Conservation (phyloP, 35 echinoderm and acorn worm genomes). For the Ophioderma brevispina region DNA sequence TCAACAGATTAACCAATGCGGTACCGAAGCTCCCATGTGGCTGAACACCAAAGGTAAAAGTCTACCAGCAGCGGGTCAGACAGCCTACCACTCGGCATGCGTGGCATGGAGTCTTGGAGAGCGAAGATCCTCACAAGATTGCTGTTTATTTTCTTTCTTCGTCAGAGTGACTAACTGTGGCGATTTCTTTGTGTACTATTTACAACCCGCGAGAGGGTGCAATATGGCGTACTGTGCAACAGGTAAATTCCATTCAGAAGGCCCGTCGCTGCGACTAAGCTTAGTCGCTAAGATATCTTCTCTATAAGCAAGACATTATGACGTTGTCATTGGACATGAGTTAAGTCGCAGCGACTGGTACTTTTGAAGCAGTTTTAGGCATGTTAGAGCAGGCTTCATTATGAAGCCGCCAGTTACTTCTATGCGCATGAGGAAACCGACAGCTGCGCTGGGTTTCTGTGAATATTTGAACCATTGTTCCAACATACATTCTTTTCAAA, state of each 20-base stretch:
- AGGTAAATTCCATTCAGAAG: conserved; percentile 70
- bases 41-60: conserved; percentile 70
- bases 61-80: conserved; percentile 74
- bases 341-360: too few species aligned
- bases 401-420: too few species aligned
- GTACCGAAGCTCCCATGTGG: conserved; percentile 88
- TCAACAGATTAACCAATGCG: conserved; percentile 93
- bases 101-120: conserved; percentile 52
- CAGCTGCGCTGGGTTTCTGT: too few species aligned
- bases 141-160: conserved; percentile 82
- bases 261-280: too few species aligned
- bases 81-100: conserved; percentile 54
- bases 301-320: too few species aligned
- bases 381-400: too few species aligned
- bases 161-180: conserved; percentile 90
- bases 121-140: conserved; percentile 17
- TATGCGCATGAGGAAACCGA: too few species aligned
- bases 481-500: too few species aligned
- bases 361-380: too few species aligned
- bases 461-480: too few species aligned
- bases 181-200: conserved; percentile 92
- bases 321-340: too few species aligned
- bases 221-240: conserved; percentile 89
- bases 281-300: too few species aligned
- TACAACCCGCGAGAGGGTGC: conserved; percentile 74